Percentiles rank a stretch among this genome's conserved stretches.
Conservation (phyloP, 2,888 invertebrate species). For the Rugalucina vietnamica region DNA sequence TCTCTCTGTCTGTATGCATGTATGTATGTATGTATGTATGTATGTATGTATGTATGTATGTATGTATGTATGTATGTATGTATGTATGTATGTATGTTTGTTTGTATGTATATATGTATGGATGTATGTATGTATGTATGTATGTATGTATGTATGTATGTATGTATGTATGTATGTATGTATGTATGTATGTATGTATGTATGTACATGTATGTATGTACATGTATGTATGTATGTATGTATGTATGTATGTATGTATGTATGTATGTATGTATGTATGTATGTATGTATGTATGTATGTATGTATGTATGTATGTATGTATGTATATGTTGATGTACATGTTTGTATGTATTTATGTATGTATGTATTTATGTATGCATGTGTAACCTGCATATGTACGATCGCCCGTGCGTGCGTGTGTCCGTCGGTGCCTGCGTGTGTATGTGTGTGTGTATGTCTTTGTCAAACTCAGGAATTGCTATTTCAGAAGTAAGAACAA, state of each 20-base stretch:
- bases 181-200: not conserved
- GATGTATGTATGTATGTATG: not conserved
- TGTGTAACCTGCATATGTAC: not conserved
- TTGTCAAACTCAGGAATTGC: too few relatives aligned
- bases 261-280: constrained; percentile 11
- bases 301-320: constrained; percentile 17
- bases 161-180: not conserved
- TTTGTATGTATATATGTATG: too few relatives aligned
- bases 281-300: constrained; percentile 16
- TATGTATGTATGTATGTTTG: too few relatives aligned
- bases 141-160: too few relatives aligned
- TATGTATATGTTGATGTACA: constrained; percentile 13
- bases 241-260: not conserved
- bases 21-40: too few relatives aligned
- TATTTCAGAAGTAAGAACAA: too few relatives aligned
- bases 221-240: not conserved
- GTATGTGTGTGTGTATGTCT: constrained; percentile 9
- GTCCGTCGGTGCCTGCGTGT: not conserved
- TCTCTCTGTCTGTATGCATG: too few relatives aligned
- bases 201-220: not conserved
- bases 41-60: too few relatives aligned
- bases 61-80: too few relatives aligned
- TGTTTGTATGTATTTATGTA: constrained; percentile 12
- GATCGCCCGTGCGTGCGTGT: not conserved
- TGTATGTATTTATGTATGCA: not conserved